Conservation (phyloP, 2,797 vertebrate genomes). For the Micromesistius poutassou region DNA sequence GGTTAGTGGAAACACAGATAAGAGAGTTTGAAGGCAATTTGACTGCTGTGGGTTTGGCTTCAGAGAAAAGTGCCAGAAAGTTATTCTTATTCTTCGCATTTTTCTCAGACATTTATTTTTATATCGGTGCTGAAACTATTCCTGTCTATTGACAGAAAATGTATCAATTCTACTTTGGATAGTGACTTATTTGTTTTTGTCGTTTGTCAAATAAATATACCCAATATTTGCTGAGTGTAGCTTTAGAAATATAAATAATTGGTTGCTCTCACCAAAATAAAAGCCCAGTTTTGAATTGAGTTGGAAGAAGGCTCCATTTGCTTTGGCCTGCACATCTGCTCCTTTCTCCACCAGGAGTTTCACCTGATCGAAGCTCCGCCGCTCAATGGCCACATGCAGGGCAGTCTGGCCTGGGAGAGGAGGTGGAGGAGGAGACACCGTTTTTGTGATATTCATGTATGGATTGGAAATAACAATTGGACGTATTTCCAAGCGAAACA, state of each 20-base stretch:
- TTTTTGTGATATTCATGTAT: neutral
- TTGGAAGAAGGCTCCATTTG: conserved; percentile 89
- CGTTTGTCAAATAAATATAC: neutral
- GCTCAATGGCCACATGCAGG: conserved; percentile 88
- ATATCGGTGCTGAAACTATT: too few relatives aligned
- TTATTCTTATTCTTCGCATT: too few relatives aligned
- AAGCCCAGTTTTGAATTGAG: conserved; percentile 77
- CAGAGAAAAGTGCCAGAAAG: too few relatives aligned
- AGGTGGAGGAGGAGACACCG: neutral
- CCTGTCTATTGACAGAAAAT: too few relatives aligned
- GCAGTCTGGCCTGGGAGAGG: conserved; percentile 81
- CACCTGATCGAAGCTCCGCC: conserved; percentile 80
- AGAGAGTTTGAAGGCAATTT: too few relatives aligned
- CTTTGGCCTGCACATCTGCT: conserved; percentile 85
- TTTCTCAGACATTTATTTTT: too few relatives aligned
- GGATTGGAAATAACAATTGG: too few relatives aligned
- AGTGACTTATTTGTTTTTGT: neutral
- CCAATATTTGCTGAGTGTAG: neutral
- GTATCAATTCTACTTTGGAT: too few relatives aligned
- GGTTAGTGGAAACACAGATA: too few relatives aligned
- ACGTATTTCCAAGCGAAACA: too few relatives aligned
- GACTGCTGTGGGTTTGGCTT: too few relatives aligned
- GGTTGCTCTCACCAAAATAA: conserved; percentile 83
- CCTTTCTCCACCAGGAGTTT: conserved; percentile 84
- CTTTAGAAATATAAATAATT: neutral